Evolutionary conservation across 1,140 invertebrate species (phyloP), one percentile per base, ranked within the genome.

Genomic region (Lethrus apterus): DNA sequence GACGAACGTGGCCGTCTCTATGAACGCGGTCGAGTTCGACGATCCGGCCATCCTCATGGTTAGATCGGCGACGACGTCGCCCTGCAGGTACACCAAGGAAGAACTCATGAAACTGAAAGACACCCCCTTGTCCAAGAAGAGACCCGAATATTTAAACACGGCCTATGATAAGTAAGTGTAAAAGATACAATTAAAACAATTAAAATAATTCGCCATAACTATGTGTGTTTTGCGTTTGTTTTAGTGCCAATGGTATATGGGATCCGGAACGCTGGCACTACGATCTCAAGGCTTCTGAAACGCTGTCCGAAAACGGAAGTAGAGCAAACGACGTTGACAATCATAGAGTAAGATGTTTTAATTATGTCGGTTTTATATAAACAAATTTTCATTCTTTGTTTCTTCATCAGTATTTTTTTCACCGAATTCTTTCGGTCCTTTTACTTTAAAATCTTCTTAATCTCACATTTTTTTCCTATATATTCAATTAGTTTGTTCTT

Each of bases 61-160:
- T 2, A 35, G 44, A 17, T 19, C 44, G 1, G 21, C 30, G 13
- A 13, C 23, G 10, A 11, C 30, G 9, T 2, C 10, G 5, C 19
- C 10, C 5, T 48, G 15, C 26, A 36, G 29, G 11, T 52, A 52
- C 24, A 43, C 23, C n/a, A 36, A 85, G 32, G 80, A 85, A 4
- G 83, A 90, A 54, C 66, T 91, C 0, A 70, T 89, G 54, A 73
- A 78, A 52, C 68, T 91, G 11, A 80, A 85, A 55, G 73, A 78
- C 55, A 76, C 83, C 52, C 80, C 80, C 5, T 71, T 79, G 2
- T 87, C 84, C 2, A 75, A 76, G 44, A 72, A 78, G 29, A 84
- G 83, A 55, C 88, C 88, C 1, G 70, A 76, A 47, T 77, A 75
- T 52, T 59, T 83, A 7, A 21, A 33, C 19, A n/a, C 35, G 13